Percentiles rank a stretch among this genome's conserved stretches.
Conservation (phyloP, 2,797 vertebrate genomes). For the Pangasius djambal region DNA sequence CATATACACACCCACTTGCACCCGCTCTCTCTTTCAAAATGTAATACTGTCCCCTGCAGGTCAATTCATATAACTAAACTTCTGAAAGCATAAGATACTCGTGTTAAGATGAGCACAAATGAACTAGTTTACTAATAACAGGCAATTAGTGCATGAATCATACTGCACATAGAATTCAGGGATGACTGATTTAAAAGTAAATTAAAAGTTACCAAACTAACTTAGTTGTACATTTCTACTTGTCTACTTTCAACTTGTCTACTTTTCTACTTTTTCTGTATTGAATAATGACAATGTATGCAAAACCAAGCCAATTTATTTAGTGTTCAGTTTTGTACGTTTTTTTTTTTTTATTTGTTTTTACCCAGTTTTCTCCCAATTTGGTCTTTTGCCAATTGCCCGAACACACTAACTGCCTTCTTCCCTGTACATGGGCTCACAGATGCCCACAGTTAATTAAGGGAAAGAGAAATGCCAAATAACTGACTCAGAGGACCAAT, state of each 20-base stretch:
- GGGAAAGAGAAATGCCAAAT: slow-evolving; percentile 1
- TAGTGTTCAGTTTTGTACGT: background rate
- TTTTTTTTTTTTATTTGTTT: background rate
- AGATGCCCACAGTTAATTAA: background rate
- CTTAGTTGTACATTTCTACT: background rate
- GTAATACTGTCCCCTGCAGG: slow-evolving; percentile 57
- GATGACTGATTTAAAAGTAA: background rate
- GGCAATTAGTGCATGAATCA: background rate
- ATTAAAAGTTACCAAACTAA: background rate
- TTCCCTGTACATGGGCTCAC: background rate
- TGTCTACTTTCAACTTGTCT: background rate
- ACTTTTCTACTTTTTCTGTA: background rate
- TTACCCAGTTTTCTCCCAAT: background rate
- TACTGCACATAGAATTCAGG: background rate
- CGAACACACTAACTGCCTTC: background rate
- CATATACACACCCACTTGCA: background rate
- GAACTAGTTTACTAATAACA: background rate
- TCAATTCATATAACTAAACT: slow-evolving; percentile 36
- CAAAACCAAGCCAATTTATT: background rate
- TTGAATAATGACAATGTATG: background rate
- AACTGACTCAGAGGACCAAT: background rate
- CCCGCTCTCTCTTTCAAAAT: slow-evolving; percentile 26
- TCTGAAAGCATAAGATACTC: background rate
- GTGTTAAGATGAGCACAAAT: background rate
- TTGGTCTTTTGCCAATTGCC: background rate